Evolutionary conservation across 2,797 vertebrate species (phyloP), one percentile per base, ranked within the genome.

Genomic region (Siniperca obscura): DNA sequence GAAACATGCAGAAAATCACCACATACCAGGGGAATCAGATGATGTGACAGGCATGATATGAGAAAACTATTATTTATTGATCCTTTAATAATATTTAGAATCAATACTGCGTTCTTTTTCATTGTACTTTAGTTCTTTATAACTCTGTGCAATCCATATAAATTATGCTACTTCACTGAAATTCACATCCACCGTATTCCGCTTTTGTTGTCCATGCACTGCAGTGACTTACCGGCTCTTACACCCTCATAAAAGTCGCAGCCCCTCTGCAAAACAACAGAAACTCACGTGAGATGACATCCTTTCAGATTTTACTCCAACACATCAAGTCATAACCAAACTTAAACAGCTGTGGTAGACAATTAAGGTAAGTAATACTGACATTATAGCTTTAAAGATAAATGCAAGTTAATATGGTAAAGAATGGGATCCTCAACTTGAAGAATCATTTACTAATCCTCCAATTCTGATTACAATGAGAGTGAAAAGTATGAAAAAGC

Each of bases 191-290:
- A 7, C 3, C 17, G 30, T 25, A 2, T 44, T 56, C 27, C 12
- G 16, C 12, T 17, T 44, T 27, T 17, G 56, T 44, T 50, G 10
- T 0, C 11, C 17, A 9, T n/a, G 16, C 36, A 5, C 11, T 40
- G 70, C 27, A 52, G 66, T 12, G 5, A 91, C 94, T 92, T 48
- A 95, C 94, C 85, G 1, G 94, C 92, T 91, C 94, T 77, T 0
- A 95, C 94, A 0, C 94, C 94, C 68, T 95, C 94, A 2, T 94
- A 92, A 69, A 95, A 94, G 81, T 95, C 94, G 0, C n/a, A 44
- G 66, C 94, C 93, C 22, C 91, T 89, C 94, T 95, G 89, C 7
- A 86, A 80, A 50, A 85, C 44, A 81, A 68, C n/a, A 69, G 16
- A 79, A 82, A 80, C 30, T 19, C 14, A 1, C 27, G 40, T 59